Base-by-base conservation (phyloP, 1,140 invertebrate species). In the Conus betulinus region DNA sequence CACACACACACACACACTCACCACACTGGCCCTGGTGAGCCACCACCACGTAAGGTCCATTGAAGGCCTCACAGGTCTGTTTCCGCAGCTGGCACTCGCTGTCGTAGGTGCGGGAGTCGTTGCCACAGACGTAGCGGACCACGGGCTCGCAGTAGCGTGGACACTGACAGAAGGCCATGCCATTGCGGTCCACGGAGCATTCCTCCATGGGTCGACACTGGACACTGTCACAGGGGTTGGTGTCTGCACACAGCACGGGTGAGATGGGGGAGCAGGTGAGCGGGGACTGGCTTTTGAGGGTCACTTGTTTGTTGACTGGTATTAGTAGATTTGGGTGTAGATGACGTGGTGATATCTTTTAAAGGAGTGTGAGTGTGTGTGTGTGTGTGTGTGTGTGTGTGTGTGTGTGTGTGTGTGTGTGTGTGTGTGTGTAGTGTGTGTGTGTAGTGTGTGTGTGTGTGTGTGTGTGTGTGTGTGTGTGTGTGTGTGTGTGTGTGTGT, bases 171-270 rank as follows among this genome's bases (percentile, higher is more conserved):
- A 96, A 96, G 0, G 98, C 97, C 88, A 97, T 96, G 0, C 98
- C 98, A 88, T 97, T 97, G 88, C 97, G 96, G 95, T 98, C 97
- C 92, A 99, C 98, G 23, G 96, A 96, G 94, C 98, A 99, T 93
- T 97, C 97, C 92, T 98, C 97, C 3, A 97, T 97, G 7, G 89
- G 90, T 25, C 90, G 91, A 90, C 94, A 95, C 55, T 89, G 84
- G 17, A 93, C 82, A 6, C 89, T 84, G 63, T 89, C 88, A 87
- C 94, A 95, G 11, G 94, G 94, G 89, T 94, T 94, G n/a, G 86
- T 88, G 23, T 89, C 93, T 93, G 91, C 52, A 71, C 39, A 39
- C 89, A 51, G 67, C 60, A 63, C 60, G 17, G 60, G 17, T 63
- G 60, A 63, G 17, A 63, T 20, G 60, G 60, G 60, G 39, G 39